Conservation (phyloP, 2,797 vertebrate species). For the Onychomys torridus region DNA sequence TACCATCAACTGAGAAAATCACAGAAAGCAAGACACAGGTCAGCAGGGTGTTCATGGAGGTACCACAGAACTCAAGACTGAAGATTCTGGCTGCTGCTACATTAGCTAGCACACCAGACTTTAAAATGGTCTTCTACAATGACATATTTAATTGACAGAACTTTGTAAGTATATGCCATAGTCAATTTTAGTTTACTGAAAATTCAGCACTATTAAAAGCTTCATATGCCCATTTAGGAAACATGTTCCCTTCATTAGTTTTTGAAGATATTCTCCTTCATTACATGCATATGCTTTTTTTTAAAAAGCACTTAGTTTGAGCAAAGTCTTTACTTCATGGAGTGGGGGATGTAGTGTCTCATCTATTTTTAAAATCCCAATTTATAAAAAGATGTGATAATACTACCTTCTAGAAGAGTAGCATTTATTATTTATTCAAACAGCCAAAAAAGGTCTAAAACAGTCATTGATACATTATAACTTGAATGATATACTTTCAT, state of each 20-base stretch:
- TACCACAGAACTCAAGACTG: not conserved
- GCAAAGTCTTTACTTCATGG: not conserved
- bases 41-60: not conserved
- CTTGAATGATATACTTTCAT: not conserved
- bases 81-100: not conserved
- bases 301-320: not conserved
- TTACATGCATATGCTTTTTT: not conserved
- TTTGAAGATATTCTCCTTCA: not conserved
- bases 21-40: not conserved
- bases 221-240: not conserved
- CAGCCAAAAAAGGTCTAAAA: not conserved
- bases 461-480: not conserved
- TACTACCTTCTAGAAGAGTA: not conserved
- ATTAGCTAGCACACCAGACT: not conserved
- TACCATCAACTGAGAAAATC: not conserved
- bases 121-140: not conserved
- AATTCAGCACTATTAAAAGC: conserved; percentile 3
- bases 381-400: not conserved
- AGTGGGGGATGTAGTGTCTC: not conserved
- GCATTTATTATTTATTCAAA: not conserved
- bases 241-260: not conserved
- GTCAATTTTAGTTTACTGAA: conserved; percentile 24
- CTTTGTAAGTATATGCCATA: not conserved
- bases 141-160: not conserved
- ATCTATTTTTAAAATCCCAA: not conserved